Percentiles rank a stretch among this genome's conserved stretches.
phyloP scores from a whole-genome alignment of 2,113 vertebrate species.

The Paedocypris sp. region DNA sequence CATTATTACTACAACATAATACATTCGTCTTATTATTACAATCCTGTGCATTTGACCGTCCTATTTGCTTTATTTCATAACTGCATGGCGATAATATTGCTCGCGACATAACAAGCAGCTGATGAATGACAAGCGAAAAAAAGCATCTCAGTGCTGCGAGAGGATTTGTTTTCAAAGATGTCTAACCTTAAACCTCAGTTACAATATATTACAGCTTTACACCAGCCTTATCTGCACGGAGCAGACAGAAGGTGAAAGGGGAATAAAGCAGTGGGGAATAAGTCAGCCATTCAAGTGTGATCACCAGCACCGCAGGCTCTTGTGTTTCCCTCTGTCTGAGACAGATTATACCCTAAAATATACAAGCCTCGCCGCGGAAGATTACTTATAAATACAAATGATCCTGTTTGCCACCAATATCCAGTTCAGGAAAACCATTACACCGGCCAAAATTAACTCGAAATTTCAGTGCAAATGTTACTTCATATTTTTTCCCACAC shows the following conservation, averaged over 20 bases:
- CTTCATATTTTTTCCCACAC: neutral
- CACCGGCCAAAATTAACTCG: no score
- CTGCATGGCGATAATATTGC: no score
- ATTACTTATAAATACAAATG: constrained; percentile 5
- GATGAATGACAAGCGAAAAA: neutral
- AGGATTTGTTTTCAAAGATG: constrained; percentile 1
- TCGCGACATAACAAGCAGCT: neutral
- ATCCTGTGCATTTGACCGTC: no score
- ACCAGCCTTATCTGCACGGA: constrained; percentile 7
- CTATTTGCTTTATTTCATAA: neutral
- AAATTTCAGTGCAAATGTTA: no score
- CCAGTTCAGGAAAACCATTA: neutral
- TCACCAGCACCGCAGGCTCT: constrained; percentile 6
- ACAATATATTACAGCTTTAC: constrained; percentile 10
- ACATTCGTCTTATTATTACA: no score
- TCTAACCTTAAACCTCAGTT: constrained; percentile 20
- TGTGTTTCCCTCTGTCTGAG: constrained; percentile 11
- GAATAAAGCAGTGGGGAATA: constrained; percentile 5
- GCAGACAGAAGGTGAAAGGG: constrained; percentile 11
- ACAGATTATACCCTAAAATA: constrained; percentile 16
- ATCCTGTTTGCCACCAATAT: constrained; percentile 9
- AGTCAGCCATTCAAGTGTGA: constrained; percentile 15
- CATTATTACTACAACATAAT: no score
- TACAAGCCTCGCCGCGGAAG: neutral
- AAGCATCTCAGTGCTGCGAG: neutral